phyloP scores from a whole-genome alignment of 2,797 vertebrate species.

The Helostoma temminkii region DNA sequence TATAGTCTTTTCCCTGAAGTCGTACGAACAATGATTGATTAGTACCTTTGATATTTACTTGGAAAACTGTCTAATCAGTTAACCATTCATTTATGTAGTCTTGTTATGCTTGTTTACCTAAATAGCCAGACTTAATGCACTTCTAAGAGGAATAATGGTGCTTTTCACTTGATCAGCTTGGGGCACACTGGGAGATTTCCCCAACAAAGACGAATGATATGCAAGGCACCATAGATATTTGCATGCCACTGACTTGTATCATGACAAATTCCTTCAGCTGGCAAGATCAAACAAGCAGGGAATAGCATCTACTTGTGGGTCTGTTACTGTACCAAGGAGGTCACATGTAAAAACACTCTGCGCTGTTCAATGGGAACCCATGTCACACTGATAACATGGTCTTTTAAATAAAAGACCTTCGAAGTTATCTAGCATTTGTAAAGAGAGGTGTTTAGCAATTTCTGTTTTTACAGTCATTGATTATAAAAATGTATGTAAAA shows the following conservation, averaged over 20 bases:
- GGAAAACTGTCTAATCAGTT: constrained; percentile 1
- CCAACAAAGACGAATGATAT: neutral
- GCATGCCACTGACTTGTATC: neutral
- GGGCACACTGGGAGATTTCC: neutral
- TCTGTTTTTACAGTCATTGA: too few species aligned
- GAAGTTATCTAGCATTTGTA: too few species aligned
- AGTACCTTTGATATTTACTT: neutral
- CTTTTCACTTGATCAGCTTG: neutral
- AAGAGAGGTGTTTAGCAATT: too few species aligned
- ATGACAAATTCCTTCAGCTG: constrained; percentile 1
- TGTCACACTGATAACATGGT: constrained; percentile 2
- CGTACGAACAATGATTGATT: neutral
- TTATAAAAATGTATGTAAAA: too few species aligned
- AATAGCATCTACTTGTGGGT: neutral
- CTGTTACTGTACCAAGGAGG: neutral
- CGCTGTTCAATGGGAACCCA: constrained; percentile 7
- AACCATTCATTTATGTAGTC: neutral
- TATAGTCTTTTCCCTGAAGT: too few species aligned
- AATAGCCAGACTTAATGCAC: constrained; percentile 1
- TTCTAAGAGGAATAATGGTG: neutral
- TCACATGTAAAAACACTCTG: neutral
- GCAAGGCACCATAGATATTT: neutral
- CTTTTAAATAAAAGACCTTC: too few species aligned
- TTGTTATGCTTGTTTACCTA: neutral
- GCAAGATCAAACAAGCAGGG: constrained; percentile 8